phyloP scores from a whole-genome alignment of 1,140 invertebrate genomes.

The Drosophila punjabiensis region DNA sequence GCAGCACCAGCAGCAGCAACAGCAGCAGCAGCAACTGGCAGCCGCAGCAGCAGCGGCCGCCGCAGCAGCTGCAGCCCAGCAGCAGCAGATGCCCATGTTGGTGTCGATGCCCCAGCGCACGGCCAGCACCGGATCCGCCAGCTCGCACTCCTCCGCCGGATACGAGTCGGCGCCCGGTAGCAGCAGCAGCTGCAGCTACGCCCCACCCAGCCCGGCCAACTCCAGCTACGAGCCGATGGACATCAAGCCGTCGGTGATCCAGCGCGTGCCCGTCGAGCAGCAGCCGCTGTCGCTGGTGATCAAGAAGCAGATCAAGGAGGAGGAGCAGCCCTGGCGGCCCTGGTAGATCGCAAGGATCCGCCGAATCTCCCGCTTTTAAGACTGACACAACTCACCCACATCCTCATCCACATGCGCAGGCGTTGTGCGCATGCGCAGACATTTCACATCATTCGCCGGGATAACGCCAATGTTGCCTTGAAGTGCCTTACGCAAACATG shows the following conservation, averaged over 20 bases:
- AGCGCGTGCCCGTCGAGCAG: slow-evolving; percentile 86
- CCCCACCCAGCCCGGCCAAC: slow-evolving; percentile 81
- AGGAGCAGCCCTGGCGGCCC: slow-evolving; percentile 89
- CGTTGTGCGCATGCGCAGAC: slow-evolving; percentile 67
- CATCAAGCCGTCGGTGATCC: slow-evolving; percentile 82
- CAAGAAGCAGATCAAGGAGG: slow-evolving; percentile 82
- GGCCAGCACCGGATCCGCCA: slow-evolving; percentile 89
- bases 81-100: slow-evolving; percentile 86
- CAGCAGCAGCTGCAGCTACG: slow-evolving; percentile 76
- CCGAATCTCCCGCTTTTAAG: slow-evolving; percentile 72
- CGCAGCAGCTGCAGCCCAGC: slow-evolving; percentile 87
- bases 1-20: slow-evolving; percentile 87
- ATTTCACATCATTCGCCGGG: slow-evolving; percentile 72
- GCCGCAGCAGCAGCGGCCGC: slow-evolving; percentile 80
- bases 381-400: slow-evolving; percentile 64
- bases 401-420: slow-evolving; percentile 53
- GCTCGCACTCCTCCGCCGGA: slow-evolving; percentile 86
- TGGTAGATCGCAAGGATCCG: slow-evolving; percentile 87
- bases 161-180: slow-evolving; percentile 77
- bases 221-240: slow-evolving; percentile 84
- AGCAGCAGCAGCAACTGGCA: slow-evolving; percentile 46
- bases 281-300: slow-evolving; percentile 90
- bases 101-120: slow-evolving; percentile 91
- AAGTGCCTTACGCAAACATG: slow-evolving; percentile 67
- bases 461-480: slow-evolving; percentile 73